Conservation (phyloP, 2,113 vertebrate genomes). For the Mungos mungo region DNA sequence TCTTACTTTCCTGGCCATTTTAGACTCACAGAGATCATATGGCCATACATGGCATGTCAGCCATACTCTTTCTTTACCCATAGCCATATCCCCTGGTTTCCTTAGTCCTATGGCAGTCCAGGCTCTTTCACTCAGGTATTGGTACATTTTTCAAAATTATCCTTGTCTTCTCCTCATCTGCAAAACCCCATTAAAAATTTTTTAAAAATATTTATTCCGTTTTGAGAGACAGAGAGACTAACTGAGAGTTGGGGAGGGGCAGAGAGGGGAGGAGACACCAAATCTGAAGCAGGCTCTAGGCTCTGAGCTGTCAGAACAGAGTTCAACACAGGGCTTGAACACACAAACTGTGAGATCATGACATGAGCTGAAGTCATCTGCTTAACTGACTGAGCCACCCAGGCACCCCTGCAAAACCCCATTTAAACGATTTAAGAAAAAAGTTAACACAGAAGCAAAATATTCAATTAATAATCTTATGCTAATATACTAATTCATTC, state of each 20-base stretch:
- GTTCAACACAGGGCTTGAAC: no score
- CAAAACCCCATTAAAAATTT: neutral
- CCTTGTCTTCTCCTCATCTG: neutral
- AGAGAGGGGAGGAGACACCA: no score
- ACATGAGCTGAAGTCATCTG: no score
- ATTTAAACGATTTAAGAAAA: neutral
- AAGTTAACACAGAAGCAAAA: neutral
- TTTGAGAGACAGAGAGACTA: no score
- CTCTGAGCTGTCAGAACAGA: no score
- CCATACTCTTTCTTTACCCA: neutral
- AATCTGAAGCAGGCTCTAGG: no score
- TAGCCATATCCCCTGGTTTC: neutral
- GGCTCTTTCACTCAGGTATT: neutral
- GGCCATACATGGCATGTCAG: neutral
- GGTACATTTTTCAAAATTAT: neutral
- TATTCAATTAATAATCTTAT: neutral
- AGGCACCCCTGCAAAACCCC: neutral
- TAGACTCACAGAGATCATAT: neutral
- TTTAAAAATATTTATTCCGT: no score
- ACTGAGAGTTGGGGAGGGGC: no score
- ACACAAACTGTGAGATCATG: no score
- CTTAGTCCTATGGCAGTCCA: neutral
- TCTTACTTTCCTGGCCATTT: neutral
- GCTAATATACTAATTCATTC: slow-evolving; percentile 1
- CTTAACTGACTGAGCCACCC: no score